Conservation (phyloP, 2,797 vertebrate genomes). For the Vespertilio murinus region DNA sequence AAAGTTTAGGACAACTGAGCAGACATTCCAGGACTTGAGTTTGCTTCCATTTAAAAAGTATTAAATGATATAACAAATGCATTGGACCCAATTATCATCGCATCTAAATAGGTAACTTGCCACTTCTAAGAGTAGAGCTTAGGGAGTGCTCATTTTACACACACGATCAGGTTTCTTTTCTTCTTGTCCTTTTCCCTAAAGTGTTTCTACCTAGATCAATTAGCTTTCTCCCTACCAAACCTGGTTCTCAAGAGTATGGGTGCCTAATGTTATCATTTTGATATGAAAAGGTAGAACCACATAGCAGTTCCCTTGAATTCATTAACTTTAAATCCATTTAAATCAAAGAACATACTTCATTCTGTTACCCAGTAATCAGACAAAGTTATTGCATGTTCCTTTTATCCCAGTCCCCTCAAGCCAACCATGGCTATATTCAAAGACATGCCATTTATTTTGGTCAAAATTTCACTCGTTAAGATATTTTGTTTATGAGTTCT, state of each 20-base stretch:
- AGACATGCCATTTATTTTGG: not conserved
- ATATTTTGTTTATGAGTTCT: slow-evolving; percentile 11
- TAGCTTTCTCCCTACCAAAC: slow-evolving; percentile 1
- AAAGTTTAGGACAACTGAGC: slow-evolving; percentile 41
- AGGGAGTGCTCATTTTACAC: slow-evolving; percentile 46
- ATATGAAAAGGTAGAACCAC: slow-evolving; percentile 14
- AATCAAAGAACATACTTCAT: slow-evolving; percentile 29
- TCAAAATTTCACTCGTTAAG: slow-evolving; percentile 9
- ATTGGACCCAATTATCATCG: not conserved
- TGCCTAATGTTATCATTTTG: slow-evolving; percentile 34
- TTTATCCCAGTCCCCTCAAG: not conserved
- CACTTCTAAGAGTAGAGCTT: slow-evolving; percentile 3
- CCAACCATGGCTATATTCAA: not conserved
- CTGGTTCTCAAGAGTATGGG: slow-evolving; percentile 45
- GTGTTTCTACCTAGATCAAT: slow-evolving; percentile 43
- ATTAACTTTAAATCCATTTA: slow-evolving; percentile 41
- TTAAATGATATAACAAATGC: slow-evolving; percentile 45
- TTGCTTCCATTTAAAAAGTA: slow-evolving; percentile 47
- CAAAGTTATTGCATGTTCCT: not conserved
- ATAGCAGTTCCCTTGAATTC: not conserved
- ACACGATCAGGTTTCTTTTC: not conserved
- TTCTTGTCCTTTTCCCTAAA: slow-evolving; percentile 37
- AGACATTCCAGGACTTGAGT: slow-evolving; percentile 28
- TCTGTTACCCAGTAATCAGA: not conserved
- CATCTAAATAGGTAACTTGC: not conserved